Conservation (phyloP, 2,797 vertebrate genomes). For the Gallinago stenura region DNA sequence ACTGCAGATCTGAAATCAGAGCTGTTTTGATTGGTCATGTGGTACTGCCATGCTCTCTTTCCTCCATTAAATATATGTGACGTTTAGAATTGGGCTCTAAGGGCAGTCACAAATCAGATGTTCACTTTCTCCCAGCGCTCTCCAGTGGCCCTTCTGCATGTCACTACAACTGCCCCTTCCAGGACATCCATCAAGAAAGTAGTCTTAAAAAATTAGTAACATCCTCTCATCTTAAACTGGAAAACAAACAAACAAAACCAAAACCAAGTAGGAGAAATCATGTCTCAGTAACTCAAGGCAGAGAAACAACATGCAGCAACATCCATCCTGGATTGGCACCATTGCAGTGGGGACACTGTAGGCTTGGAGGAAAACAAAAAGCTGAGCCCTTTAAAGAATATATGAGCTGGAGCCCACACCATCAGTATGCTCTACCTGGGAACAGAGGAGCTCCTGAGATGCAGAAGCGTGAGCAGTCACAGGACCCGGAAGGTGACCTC, state of each 20-base stretch:
- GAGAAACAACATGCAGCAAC: background rate
- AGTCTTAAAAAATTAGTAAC: background rate
- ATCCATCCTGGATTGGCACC: background rate
- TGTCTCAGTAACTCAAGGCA: background rate
- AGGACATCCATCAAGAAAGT: background rate
- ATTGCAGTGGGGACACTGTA: background rate
- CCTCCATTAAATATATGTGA: background rate
- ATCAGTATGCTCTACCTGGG: background rate
- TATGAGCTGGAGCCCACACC: background rate
- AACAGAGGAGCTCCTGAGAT: background rate
- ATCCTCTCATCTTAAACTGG: background rate
- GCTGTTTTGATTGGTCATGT: slow-evolving; percentile 32
- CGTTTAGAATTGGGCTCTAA: background rate
- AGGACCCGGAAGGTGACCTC: background rate
- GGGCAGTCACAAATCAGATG: background rate
- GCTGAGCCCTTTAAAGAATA: background rate
- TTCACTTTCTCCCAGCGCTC: background rate
- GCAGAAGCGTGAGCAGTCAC: background rate
- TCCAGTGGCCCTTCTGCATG: background rate
- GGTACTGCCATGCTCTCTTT: background rate
- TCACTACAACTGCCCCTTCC: background rate
- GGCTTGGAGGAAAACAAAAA: background rate
- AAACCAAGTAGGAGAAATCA: background rate
- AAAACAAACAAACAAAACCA: background rate
- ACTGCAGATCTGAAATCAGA: slow-evolving; percentile 37